Conservation (phyloP, 2,797 vertebrate genomes). For the Syngnathus rostellatus region DNA sequence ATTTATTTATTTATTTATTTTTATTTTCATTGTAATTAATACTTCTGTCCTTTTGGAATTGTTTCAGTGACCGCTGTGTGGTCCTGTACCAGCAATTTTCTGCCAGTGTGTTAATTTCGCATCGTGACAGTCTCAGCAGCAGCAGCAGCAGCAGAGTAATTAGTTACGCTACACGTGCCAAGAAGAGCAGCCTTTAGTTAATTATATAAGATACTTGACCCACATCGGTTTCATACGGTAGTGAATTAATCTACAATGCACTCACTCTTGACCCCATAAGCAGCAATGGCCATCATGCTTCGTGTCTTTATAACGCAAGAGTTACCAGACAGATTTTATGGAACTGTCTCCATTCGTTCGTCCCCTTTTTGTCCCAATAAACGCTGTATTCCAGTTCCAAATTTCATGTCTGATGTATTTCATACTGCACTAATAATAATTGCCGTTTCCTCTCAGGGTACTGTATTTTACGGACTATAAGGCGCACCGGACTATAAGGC, state of each 20-base stretch:
- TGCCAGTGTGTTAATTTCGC: slow-evolving; percentile 28
- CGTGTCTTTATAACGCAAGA: slow-evolving; percentile 24
- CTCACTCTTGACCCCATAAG: slow-evolving; percentile 23
- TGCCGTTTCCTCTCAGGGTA: background rate
- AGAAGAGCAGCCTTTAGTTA: slow-evolving; percentile 38
- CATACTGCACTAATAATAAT: background rate
- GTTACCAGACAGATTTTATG: slow-evolving; percentile 27
- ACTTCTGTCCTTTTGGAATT: background rate
- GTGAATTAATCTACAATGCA: slow-evolving; percentile 34
- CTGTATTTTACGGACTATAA: too few species aligned
- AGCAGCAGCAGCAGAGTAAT: slow-evolving; percentile 23
- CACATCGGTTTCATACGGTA: slow-evolving; percentile 10
- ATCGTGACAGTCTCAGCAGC: slow-evolving; percentile 26
- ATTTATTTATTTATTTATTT: too few species aligned
- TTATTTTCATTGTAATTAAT: background rate
- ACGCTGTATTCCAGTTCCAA: slow-evolving; percentile 18
- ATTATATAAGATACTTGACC: slow-evolving; percentile 43
- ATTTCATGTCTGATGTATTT: background rate
- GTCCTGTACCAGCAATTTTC: background rate
- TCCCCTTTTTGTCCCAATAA: slow-evolving; percentile 7
- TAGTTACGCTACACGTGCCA: slow-evolving; percentile 28
- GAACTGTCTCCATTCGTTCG: slow-evolving; percentile 12
- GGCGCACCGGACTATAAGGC: too few species aligned
- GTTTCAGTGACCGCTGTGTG: background rate
- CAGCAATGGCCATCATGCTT: slow-evolving; percentile 10